Conservation (phyloP, 2,113 vertebrate species). For the Pteronura brasiliensis region DNA sequence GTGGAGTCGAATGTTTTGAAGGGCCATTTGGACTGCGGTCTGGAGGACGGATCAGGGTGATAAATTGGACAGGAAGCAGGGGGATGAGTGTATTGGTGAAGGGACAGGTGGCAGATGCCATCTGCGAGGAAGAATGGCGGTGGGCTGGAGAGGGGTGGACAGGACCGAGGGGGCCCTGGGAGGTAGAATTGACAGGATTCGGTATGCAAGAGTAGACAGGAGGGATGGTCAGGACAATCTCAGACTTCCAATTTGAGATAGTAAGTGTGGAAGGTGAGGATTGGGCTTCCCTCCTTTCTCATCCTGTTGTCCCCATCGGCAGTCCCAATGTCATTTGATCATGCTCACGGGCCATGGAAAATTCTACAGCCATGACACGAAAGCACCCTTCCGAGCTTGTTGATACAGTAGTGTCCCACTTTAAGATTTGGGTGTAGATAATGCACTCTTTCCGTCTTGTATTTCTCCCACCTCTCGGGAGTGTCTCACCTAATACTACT, state of each 20-base stretch:
- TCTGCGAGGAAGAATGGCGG: background rate
- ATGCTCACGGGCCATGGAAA: background rate
- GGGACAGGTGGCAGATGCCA: background rate
- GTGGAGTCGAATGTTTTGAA: background rate
- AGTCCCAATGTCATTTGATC: background rate
- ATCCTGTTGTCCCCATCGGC: rapidly evolving
- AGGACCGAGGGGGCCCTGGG: background rate
- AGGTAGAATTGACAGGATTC: background rate
- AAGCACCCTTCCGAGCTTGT: background rate
- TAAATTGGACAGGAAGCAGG: background rate
- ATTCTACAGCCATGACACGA: background rate
- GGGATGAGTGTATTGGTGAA: background rate
- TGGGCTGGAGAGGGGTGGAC: background rate
- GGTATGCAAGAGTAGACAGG: background rate
- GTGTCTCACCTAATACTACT: background rate
- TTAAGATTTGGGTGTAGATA: background rate
- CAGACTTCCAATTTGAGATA: background rate
- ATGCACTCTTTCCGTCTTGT: rapidly evolving
- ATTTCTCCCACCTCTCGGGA: background rate
- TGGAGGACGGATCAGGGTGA: background rate
- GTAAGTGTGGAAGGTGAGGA: background rate
- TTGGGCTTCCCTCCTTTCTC: background rate
- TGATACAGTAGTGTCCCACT: background rate
- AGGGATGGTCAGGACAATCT: background rate
- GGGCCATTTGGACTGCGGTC: background rate